Base-by-base conservation (phyloP, 1,140 invertebrate genomes). In the Zaprionus ornatus region DNA sequence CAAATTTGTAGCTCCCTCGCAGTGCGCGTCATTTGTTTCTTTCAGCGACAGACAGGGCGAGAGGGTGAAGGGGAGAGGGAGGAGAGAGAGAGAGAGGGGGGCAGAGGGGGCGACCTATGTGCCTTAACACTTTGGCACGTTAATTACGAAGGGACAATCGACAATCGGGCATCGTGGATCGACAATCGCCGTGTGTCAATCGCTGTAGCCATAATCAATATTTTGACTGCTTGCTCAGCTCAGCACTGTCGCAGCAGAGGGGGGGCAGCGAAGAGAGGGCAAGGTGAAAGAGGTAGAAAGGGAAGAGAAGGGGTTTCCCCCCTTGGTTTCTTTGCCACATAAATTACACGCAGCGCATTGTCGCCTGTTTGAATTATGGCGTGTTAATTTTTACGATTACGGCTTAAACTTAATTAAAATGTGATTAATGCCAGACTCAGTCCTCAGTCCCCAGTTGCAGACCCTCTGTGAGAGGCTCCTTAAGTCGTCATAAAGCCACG, bases 331-430 rank as follows among this genome's bases (percentile, higher is more conserved):
- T 67, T 77, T 69, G 62, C 40, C 76, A 74, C 85, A 87, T 87
- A 87, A 88, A 88, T 88, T 88, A 88, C 84, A 88, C 78, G 84
- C 85, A 88, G 84, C 84, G 84, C 80, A 88, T 88, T 88, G 84
- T 88, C 85, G 84, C 85, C 29, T 32, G 76, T 80, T 88, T 88
- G 84, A 88, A 90, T 88, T 88, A 88, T 88, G 84, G 84, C 84
- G 84, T 88, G 84, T 88, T 88, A 88, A 88, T 88, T 88, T 88
- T 88, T 90, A 87, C 84, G 84, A 88, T 87, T 88, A 88, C 84
- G 84, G 84, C 84, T 88, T 88, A 88, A 90, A 90, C 84, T 88
- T 88, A 88, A 88, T 88, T 88, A 88, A 88, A 88, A 90, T 87
- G 84, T 87, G 84, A 87, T 87, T 87, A 88, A 88, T 88, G 85